phyloP scores from a whole-genome alignment of 2,113 vertebrate genomes.

The Eurypyga helias region DNA sequence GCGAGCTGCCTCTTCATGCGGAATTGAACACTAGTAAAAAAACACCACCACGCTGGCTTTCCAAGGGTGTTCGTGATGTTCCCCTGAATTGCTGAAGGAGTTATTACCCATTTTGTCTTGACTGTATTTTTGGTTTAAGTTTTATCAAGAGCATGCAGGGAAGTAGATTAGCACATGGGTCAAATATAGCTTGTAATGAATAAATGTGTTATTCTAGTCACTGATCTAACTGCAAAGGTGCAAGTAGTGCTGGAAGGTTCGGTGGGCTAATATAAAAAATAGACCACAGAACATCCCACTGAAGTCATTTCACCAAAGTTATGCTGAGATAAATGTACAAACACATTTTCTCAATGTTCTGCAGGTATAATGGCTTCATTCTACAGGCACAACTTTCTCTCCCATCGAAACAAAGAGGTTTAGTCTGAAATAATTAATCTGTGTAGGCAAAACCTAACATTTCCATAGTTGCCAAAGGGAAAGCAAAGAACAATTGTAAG shows the following conservation, averaged over 20 bases:
- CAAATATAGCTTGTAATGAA: background rate
- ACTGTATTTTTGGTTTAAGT: background rate
- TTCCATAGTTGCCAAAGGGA: constrained; percentile 35
- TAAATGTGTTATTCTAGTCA: background rate
- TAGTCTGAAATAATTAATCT: constrained; percentile 36
- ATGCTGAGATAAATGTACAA: background rate
- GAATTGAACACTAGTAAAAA: background rate
- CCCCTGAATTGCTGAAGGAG: background rate
- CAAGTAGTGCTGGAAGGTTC: background rate
- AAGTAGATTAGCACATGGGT: background rate
- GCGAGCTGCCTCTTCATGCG: background rate
- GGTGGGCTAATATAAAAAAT: background rate
- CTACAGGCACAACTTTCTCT: background rate
- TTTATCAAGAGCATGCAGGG: background rate
- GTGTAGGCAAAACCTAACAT: background rate
- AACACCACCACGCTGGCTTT: background rate
- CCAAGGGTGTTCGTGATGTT: background rate
- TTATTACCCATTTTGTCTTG: background rate
- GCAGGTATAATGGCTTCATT: background rate
- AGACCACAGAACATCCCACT: background rate
- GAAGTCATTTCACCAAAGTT: background rate
- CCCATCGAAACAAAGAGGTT: background rate
- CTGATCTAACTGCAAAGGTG: background rate
- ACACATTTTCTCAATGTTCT: background rate
- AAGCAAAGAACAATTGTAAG: constrained; percentile 23